Percentiles rank a stretch among this genome's conserved stretches.
Evolutionary conservation across 2,888 invertebrate species (phyloP).

Genomic region (Fragum fragum): DNA sequence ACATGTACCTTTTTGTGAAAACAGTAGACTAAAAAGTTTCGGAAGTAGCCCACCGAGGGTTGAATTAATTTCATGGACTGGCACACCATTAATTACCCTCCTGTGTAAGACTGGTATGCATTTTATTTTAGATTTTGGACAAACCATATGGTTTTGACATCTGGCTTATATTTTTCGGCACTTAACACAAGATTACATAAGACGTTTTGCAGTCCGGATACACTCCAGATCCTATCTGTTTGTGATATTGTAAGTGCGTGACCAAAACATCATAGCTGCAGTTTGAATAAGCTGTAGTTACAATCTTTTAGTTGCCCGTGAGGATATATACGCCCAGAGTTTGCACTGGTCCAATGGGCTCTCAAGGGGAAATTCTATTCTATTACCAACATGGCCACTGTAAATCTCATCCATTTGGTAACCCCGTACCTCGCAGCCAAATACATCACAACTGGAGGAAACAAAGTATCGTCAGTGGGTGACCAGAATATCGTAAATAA

Average conservation of each 20-base stretch:
- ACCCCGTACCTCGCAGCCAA: neutral
- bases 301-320: neutral
- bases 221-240: constrained; percentile 50
- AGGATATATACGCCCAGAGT: constrained; percentile 36
- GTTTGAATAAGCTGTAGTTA: neutral
- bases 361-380: constrained; percentile 22
- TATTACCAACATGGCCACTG: neutral
- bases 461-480: no score
- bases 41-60: no score
- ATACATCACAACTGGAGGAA: no score
- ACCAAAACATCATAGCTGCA: neutral
- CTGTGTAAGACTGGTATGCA: constrained; percentile 42
- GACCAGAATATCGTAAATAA: no score
- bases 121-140: constrained; percentile 56
- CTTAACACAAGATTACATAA: constrained; percentile 65
- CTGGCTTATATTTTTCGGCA: constrained; percentile 69
- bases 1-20: no score
- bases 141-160: constrained; percentile 68
- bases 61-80: no score
- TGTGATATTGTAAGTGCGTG: neutral
- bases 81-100: constrained; percentile 42
- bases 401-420: neutral
- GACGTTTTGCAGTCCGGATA: constrained; percentile 62
- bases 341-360: constrained; percentile 52
- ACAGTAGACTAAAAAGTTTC: no score